Base-by-base conservation (phyloP, 2,113 vertebrate species). In the Cyprinodon brontotheroides region DNA sequence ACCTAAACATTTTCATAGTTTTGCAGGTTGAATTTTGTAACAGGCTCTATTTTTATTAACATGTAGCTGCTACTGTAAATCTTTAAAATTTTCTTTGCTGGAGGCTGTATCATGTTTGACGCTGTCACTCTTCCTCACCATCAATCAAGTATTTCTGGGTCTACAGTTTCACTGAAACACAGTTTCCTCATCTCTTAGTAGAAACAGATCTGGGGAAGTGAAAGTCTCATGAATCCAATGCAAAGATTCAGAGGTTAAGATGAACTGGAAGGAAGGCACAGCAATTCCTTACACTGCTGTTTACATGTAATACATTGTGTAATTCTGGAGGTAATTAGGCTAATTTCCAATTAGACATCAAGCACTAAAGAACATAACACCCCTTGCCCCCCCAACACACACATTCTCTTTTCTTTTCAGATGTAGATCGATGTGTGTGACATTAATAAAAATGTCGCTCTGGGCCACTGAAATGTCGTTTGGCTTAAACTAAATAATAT, bases 281-380 rank as follows among this genome's bases (percentile, higher is more conserved):
- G 70, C 43, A 4, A 22, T 62, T 77, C 70, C 78, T 72, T 4
- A 40, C n/a, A 57, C 65, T 11, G 75, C 60, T 63, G 81, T 84
- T 86, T 70, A 59, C 67, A 81, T 72, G 41, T 74, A 75, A 86
- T 61, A 77, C 37, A 5, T 76, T 79, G 66, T 59, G 4, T 36
- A 72, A 77, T 84, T 79, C 17, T 10, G 6, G 45, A 63, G 70
- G 70, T 74, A 85, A 86, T 84, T 75, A 74, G 67, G 66, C 75
- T 78, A 22, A 78, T 89, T 80, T 67, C 64, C 70, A 79, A 83
- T 84, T 78, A 76, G 77, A 76, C 74, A 70, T 64, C 20, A 74
- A 66, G 48, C 41, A n/a, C 45, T 39, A 7, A 5, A 66, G 43
- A 47, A 48, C 2, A n/a, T 57, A 39, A 48, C 22, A 59, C 64